Evolutionary conservation across 2,888 invertebrate genomes (phyloP), one percentile per base, ranked within the genome.

Genomic region (Yponomeuta sedellus): DNA sequence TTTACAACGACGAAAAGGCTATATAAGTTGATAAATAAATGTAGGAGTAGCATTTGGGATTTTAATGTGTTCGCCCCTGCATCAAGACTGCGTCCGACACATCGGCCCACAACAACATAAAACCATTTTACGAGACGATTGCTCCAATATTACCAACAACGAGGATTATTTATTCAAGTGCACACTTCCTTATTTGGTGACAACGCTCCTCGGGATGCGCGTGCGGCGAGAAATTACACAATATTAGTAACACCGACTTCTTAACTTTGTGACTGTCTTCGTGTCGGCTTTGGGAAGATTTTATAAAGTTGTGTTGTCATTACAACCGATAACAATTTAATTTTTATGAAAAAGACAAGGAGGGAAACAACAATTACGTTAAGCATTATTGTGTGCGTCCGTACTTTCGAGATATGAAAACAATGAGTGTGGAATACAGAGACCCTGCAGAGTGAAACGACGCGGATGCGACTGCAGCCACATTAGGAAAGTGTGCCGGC

Each of bases 401-500:
- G 61, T 25, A 2, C 25, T 3, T 34, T 8, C 16, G 28, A 20
- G 61, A 16, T 28, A 34, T 28, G 28, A 61, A 61, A 61, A 61
- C 61, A 61, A 61, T 61, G 61, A 20, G 61, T 61, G 61, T 61
- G 61, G 22, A 61, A 25, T 16, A 59, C 44, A 52, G 16, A 59
- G 20, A 10, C 22, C 34, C 16, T n/a, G 34, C 10, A 0, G 28
- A 28, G 61, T 25, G 61, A 61, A 61, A 61, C 22, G 44, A 52
- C 44, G 16, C 44, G 44, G 44, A 81, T 80, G 78, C 86, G 85
- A 86, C 86, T 85, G 78, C 78, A 76, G 78, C 80, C 78, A 73
- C 76, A 75, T 81, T 79, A 84, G 79, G 85, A 86, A 89, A 88
- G 88, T 88, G 79, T 84, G 86, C 76, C 87, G 63, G n/a, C 20